phyloP scores from a whole-genome alignment of 2,797 vertebrate species.

The Semaprochilodus insignis region DNA sequence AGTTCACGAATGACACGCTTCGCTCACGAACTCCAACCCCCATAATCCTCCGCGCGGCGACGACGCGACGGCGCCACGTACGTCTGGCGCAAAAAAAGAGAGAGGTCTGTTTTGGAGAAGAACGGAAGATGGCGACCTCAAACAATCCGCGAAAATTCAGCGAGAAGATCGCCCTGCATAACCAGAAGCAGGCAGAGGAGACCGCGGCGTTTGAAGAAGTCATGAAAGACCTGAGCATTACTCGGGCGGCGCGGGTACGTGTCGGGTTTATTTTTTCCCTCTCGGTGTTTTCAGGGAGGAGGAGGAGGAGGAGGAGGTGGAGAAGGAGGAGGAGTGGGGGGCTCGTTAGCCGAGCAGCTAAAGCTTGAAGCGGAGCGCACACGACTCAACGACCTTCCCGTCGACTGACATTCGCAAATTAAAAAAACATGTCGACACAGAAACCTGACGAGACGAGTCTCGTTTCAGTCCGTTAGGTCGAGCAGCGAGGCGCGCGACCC shows the following conservation, averaged over 20 bases:
- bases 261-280: constrained; percentile 22
- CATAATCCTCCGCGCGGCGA: constrained; percentile 72
- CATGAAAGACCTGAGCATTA: constrained; percentile 96
- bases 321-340: neutral
- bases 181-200: constrained; percentile 97
- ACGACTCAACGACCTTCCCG: constrained; percentile 19
- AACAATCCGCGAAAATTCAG: constrained; percentile 99
- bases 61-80: constrained; percentile 66
- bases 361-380: neutral
- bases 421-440: neutral
- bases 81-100: constrained; percentile 71
- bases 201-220: constrained; percentile 96
- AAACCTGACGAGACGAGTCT: neutral
- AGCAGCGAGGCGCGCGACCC: neutral
- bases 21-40: constrained; percentile 54
- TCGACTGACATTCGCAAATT: neutral
- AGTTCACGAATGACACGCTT: no score
- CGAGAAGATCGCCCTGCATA: constrained; percentile 97
- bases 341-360: constrained; percentile 7
- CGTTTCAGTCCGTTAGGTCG: neutral
- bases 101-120: constrained; percentile 87
- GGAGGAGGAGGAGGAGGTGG: constrained; percentile 1
- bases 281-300: constrained; percentile 18
- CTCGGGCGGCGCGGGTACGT: constrained; percentile 94
- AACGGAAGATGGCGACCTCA: constrained; percentile 97